Evolutionary conservation across 1,140 invertebrate species (phyloP), one percentile per base, ranked within the genome.

Genomic region (Drosophila yakuba): DNA sequence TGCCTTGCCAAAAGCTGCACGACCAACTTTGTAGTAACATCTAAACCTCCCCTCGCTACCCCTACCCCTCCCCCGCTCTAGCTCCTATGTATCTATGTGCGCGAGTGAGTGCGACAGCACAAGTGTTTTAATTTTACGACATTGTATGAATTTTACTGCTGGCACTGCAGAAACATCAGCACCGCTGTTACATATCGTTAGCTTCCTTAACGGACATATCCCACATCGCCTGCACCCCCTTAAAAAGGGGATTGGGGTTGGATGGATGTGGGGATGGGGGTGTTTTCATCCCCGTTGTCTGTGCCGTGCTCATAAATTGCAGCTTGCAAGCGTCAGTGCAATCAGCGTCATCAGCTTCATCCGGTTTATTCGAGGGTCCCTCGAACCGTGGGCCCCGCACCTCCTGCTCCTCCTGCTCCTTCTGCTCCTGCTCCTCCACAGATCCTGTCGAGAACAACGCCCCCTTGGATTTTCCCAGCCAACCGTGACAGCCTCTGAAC

Each of bases 91-190:
- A 14, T 56, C 36, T 63, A 32, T 63, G 47, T 45, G 55, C 62
- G 51, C 52, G 35, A 59, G 56, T 63, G 58, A 38, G 76, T 50
- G 80, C 75, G 73, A 80, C 72, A 84, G 77, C 84, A 88, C 82
- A 91, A 91, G 88, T 91, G 88, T 91, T 91, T 91, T 91, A 91
- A 91, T 91, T 91, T 91, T 88, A 91, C 88, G 88, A 91, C 88
- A 91, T 91, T 91, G 88, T 91, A 91, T 91, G 88, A 91, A 89
- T 91, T 91, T 91, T 90, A 90, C 88, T 90, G 88, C 88, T 84
- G 88, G 88, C 88, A 91, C 83, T 84, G 88, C 88, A 88, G 75
- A 91, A 86, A 79, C 83, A 83, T 78, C 83, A 83, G 78, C 88
- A 84, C 84, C 84, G 84, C 84, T 89, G 84, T 83, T 88, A 88